These are phyloP conservation scores for Diarsia mendica DNA, from an alignment of 2,888 invertebrate species.

Conservation along the genomic window DNA sequence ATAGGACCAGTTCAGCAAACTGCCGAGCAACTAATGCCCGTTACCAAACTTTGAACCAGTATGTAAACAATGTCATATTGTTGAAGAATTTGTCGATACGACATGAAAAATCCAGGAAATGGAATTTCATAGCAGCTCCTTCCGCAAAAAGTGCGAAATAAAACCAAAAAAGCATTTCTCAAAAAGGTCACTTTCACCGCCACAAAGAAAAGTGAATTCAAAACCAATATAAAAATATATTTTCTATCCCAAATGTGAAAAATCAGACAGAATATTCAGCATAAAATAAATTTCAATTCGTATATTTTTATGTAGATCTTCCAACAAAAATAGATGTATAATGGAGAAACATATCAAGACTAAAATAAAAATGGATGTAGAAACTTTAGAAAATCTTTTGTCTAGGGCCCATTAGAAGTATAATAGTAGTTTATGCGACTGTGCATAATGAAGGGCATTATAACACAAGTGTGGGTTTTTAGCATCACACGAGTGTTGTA, in stretches of 20 bases:
- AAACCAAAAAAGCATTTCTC: background rate
- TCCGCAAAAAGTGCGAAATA: background rate
- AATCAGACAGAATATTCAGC: background rate
- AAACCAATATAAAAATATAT: background rate
- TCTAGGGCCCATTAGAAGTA: background rate
- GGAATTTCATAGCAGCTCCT: background rate
- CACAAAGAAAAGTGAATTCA: background rate
- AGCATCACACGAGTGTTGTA: no score
- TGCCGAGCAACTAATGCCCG: no score
- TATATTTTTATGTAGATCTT: background rate
- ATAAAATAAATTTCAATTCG: background rate
- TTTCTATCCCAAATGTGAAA: background rate
- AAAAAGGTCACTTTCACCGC: background rate
- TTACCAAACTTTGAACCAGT: no score
- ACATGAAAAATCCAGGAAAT: background rate
- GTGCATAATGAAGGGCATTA: no score
- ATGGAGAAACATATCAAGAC: background rate
- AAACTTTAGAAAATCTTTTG: background rate
- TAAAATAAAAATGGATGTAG: background rate
- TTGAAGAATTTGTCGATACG: background rate
- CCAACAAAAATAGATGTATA: background rate
- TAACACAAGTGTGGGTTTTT: no score
- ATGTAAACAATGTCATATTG: background rate
- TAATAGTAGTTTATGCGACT: no score
- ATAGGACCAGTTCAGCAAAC: no score